Conservation (phyloP, 2,888 invertebrate species). For the Leptinotarsa peninsularis region DNA sequence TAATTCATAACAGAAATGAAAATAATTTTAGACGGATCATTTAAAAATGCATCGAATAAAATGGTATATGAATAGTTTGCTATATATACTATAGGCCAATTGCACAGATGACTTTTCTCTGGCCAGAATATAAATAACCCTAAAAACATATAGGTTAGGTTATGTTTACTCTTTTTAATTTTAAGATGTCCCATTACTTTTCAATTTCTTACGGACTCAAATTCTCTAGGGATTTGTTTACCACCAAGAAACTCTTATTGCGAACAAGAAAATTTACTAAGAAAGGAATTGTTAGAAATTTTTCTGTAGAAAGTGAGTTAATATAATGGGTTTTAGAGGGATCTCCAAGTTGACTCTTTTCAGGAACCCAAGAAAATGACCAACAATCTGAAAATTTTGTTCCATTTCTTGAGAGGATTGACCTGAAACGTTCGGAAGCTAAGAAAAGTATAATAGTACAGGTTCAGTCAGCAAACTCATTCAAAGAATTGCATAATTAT, state of each 20-base stretch:
- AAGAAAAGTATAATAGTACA: constrained; percentile 79
- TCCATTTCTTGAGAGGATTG: constrained; percentile 71
- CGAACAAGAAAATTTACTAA: not conserved
- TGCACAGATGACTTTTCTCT: not conserved
- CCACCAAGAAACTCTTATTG: not conserved
- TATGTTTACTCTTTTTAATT: constrained; percentile 1
- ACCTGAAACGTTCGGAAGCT: constrained; percentile 74
- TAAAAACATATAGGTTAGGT: not conserved
- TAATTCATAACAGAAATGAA: too few relatives aligned
- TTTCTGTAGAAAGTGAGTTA: constrained; percentile 17
- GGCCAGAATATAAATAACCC: not conserved
- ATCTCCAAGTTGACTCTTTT: not conserved
- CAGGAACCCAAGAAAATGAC: constrained; percentile 20
- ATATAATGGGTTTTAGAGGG: too few relatives aligned
- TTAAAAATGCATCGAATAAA: too few relatives aligned
- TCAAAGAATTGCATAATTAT: constrained; percentile 75
- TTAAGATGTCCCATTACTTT: constrained; percentile 23
- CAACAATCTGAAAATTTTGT: constrained; percentile 45
- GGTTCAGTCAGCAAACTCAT: constrained; percentile 79
- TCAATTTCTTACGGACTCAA: constrained; percentile 17
- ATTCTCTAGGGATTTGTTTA: not conserved
- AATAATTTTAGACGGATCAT: too few relatives aligned
- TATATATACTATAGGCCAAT: too few relatives aligned
- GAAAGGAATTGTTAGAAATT: constrained; percentile 20
- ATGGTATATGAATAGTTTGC: too few relatives aligned